A percentile compares a stretch with the other conserved stretches of the same genome.
Conservation (phyloP, 1,140 invertebrate species). For the Drosophila grimshawi region DNA sequence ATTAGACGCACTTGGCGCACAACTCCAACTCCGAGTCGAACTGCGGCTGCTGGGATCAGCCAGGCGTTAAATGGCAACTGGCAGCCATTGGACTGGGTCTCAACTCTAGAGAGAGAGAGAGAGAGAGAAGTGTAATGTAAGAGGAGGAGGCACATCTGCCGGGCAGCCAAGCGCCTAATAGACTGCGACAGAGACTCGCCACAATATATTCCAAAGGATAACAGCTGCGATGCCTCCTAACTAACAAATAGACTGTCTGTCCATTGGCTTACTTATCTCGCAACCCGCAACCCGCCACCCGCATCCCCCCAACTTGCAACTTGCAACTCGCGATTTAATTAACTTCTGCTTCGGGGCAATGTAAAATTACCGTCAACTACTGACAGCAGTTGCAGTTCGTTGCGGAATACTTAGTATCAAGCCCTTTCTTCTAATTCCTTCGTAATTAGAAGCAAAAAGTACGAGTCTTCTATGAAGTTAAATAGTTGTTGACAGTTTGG, state of each 20-base stretch:
- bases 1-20: conserved; percentile 49
- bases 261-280: conserved; percentile 15
- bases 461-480: conserved; percentile 1
- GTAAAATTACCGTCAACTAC: not conserved
- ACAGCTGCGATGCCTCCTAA: not conserved
- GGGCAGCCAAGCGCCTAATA: conserved; percentile 74
- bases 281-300: not conserved
- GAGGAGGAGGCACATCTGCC: not conserved
- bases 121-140: not conserved
- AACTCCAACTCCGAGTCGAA: conserved; percentile 27
- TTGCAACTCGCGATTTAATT: conserved; percentile 12
- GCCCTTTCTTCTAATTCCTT: conserved; percentile 2
- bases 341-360: conserved; percentile 1
- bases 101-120: not conserved
- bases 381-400: not conserved
- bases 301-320: too few species aligned
- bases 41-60: conserved; percentile 54
- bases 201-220: conserved; percentile 1
- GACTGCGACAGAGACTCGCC: conserved; percentile 60
- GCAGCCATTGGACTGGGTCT: conserved; percentile 52
- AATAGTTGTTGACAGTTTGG: conserved; percentile 14
- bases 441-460: conserved; percentile 8
- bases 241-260: not conserved
- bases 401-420: not conserved
- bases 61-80: conserved; percentile 73